phyloP scores from a whole-genome alignment of 2,113 vertebrate genomes.

The Engystomops pustulosus region DNA sequence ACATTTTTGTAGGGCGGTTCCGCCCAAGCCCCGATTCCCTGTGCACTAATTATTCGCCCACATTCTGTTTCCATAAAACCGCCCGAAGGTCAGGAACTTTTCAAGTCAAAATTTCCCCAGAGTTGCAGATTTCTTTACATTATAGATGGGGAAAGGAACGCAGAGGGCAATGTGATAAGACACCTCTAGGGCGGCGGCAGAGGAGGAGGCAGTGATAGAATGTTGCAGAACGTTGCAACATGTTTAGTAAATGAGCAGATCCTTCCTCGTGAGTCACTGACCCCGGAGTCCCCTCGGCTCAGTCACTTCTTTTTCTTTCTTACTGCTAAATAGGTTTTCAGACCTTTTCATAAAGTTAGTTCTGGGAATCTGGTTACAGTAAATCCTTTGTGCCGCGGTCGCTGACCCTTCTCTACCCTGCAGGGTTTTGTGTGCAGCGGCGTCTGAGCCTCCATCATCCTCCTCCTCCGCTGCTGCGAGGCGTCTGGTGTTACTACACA shows the following conservation, averaged over 20 bases:
- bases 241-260: slow-evolving; percentile 23
- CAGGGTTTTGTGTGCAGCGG: slow-evolving; percentile 41
- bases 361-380: slow-evolving; percentile 56
- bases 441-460: slow-evolving; percentile 3
- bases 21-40: too few relatives aligned
- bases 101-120: neutral
- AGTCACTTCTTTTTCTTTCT: slow-evolving; percentile 33
- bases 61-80: too few relatives aligned
- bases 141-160: neutral
- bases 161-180: neutral
- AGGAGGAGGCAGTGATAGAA: too few relatives aligned
- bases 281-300: slow-evolving; percentile 31
- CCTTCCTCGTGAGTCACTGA: slow-evolving; percentile 40
- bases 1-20: too few relatives aligned
- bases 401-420: slow-evolving; percentile 48
- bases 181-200: neutral
- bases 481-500: neutral
- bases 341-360: slow-evolving; percentile 47
- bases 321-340: slow-evolving; percentile 49
- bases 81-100: neutral
- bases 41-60: too few relatives aligned
- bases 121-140: neutral
- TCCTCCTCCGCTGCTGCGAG: slow-evolving; percentile 11
- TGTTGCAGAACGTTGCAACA: too few relatives aligned
- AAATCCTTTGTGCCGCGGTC: slow-evolving; percentile 52